Percentiles rank a stretch among this genome's conserved stretches.
phyloP scores from a whole-genome alignment of 1,140 invertebrate species.

The Orussus abietinus region DNA sequence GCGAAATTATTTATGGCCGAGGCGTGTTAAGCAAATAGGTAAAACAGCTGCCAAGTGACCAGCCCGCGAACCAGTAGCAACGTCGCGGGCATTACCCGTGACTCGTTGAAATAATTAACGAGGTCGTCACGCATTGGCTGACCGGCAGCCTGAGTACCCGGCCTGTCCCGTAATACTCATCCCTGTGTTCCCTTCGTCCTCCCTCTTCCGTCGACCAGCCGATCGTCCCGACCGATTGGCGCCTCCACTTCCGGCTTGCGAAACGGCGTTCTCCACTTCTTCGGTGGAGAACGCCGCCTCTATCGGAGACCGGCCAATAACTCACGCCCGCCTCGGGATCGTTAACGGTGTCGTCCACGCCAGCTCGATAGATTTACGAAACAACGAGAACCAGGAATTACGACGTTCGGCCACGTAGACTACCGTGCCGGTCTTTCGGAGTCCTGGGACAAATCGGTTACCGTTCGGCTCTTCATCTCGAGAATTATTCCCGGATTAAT shows the following conservation, averaged over 20 bases:
- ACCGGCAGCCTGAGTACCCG: neutral
- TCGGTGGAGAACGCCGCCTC: too few relatives aligned
- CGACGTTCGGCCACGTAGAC: too few relatives aligned
- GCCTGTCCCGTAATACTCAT: neutral
- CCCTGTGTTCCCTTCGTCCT: neutral
- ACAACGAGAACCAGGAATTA: too few relatives aligned
- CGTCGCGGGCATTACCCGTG: constrained; percentile 35
- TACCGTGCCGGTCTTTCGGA: too few relatives aligned
- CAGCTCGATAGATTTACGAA: too few relatives aligned
- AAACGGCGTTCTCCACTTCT: too few relatives aligned
- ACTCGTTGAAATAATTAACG: constrained; percentile 52
- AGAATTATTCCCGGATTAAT: too few relatives aligned
- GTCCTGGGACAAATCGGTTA: too few relatives aligned
- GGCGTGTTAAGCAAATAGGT: constrained; percentile 47
- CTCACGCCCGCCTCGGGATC: too few relatives aligned
- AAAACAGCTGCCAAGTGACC: constrained; percentile 34
- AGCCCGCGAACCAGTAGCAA: constrained; percentile 23
- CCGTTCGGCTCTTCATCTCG: too few relatives aligned
- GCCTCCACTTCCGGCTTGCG: neutral
- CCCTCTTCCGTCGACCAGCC: constrained; percentile 7
- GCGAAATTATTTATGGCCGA: constrained; percentile 41
- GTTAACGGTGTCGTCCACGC: too few relatives aligned
- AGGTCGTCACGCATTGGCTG: constrained; percentile 35
- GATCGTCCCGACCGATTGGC: constrained; percentile 3
- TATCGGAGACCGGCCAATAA: too few relatives aligned